Percentiles rank a stretch among this genome's conserved stretches.
phyloP scores from a whole-genome alignment of 2,888 invertebrate species.

The Torymus texanus region DNA sequence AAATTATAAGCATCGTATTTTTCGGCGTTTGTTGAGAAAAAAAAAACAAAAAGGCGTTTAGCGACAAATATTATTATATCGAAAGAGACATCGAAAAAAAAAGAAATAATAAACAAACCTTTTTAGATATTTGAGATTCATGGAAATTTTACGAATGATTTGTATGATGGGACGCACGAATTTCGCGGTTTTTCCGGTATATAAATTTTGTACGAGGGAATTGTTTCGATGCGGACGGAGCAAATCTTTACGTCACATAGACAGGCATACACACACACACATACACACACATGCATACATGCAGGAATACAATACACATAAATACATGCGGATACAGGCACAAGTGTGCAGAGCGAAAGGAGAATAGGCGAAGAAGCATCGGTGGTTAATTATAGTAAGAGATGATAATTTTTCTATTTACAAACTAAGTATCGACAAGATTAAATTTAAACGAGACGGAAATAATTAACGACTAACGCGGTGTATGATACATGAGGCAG shows the following conservation, averaged over 20 bases:
- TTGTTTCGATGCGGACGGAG: slow-evolving; percentile 52
- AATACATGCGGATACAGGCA: too few relatives aligned
- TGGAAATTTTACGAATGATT: slow-evolving; percentile 44
- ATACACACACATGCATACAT: too few relatives aligned
- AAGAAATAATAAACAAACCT: background rate
- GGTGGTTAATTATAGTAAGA: slow-evolving; percentile 71
- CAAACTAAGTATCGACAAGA: slow-evolving; percentile 60
- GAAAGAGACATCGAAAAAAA: slow-evolving; percentile 51
- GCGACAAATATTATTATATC: slow-evolving; percentile 26
- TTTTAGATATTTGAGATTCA: slow-evolving; percentile 49
- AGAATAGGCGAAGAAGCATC: slow-evolving; percentile 67
- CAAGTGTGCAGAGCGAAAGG: slow-evolving; percentile 6
- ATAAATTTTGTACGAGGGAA: slow-evolving; percentile 42
- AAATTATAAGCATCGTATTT: slow-evolving; percentile 29
- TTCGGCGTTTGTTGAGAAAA: slow-evolving; percentile 39
- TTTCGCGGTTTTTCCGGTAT: slow-evolving; percentile 40
- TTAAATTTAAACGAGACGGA: slow-evolving; percentile 57
- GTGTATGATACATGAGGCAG: slow-evolving; percentile 64
- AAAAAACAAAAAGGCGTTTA: slow-evolving; percentile 26
- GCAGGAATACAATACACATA: too few relatives aligned
- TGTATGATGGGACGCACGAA: slow-evolving; percentile 17
- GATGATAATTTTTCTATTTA: slow-evolving; percentile 75
- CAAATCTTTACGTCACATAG: slow-evolving; percentile 50
- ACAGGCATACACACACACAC: too few relatives aligned
- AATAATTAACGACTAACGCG: slow-evolving; percentile 58